These are phyloP conservation scores for Megalonaias nervosa DNA, from an alignment of 1,140 invertebrate species.

Conservation along the genomic window DNA sequence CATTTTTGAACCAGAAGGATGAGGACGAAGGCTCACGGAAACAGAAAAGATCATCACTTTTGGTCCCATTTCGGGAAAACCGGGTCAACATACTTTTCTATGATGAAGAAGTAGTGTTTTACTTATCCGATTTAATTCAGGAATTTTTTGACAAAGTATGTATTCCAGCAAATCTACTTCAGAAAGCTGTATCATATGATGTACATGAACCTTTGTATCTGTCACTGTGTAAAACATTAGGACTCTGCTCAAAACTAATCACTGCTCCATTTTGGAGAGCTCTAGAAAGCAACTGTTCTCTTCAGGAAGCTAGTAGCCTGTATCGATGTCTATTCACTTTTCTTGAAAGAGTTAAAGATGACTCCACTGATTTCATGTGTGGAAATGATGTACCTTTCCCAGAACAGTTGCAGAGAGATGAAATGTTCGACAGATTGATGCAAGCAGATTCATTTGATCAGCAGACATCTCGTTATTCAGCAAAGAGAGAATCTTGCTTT, in stretches of 20 bases:
- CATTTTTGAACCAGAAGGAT: constrained; percentile 26
- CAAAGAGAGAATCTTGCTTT: constrained; percentile 23
- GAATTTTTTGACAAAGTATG: constrained; percentile 25
- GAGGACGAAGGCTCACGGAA: constrained; percentile 3
- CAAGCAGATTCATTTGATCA: constrained; percentile 3
- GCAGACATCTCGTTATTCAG: constrained; percentile 3
- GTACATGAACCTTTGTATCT: constrained; percentile 20
- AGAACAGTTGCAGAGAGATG: constrained; percentile 27
- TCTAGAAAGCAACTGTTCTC: constrained; percentile 27
- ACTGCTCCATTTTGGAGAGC: constrained; percentile 36
- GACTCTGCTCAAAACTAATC: constrained; percentile 33
- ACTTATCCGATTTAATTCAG: constrained; percentile 22
- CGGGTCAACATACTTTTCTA: constrained; percentile 40
- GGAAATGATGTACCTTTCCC: constrained; percentile 21
- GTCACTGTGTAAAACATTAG: constrained; percentile 20
- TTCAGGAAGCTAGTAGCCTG: constrained; percentile 15
- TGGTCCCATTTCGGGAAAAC: constrained; percentile 36
- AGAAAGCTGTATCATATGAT: constrained; percentile 30
- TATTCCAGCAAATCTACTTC: constrained; percentile 21
- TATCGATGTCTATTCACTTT: constrained; percentile 20
- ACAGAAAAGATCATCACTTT: constrained; percentile 1
- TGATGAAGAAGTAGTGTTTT: constrained; percentile 30
- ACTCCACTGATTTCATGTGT: constrained; percentile 23
- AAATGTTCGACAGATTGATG: constrained; percentile 8
- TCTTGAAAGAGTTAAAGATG: constrained; percentile 15